Evolutionary conservation across 2,113 vertebrate species (phyloP), one percentile per base, ranked within the genome.

Genomic region (Toxotes chatareus): DNA sequence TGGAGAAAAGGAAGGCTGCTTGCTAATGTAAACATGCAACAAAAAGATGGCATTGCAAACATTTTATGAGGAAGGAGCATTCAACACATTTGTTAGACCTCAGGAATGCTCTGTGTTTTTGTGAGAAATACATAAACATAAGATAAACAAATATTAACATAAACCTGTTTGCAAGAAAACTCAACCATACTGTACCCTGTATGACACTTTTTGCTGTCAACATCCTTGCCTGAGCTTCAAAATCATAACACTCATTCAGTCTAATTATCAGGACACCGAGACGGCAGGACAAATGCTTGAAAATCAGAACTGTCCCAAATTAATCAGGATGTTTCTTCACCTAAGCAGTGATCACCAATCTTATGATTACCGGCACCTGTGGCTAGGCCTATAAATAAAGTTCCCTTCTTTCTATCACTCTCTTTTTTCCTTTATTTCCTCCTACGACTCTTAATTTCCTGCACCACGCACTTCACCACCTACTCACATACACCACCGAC

Each of bases 391-490:
- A 51, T 72, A 73, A 83, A 86, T 87, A 86, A 56, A 57, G 34
- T 57, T 53, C 19, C 42, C 23, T 21, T 73, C 38, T 61, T 60
- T 83, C 2, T 40, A 1, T 60, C 59, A 59, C 23, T 49, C 27
- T 60, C 32, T 19, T 13, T 19, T 32, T 10, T 57, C 42, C 8
- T 47, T 59, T 21, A 61, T 57, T 40, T 1, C 70, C 46, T 69
- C 84, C 71, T 36, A 84, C 77, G 23, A 32, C 31, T 70, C 47
- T 55, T 89, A 32, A 83, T 84, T 88, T 76, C 53, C 79, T 65
- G 49, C 75, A 80, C 62, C 76, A 75, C 51, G 73, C 57, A 82
- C 74, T 76, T 59, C 69, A 76, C 74, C 72, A 66, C 79, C 65
- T 80, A 83, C 85, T 75, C 65, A 60, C 57, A 27, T 44, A 27